Conservation (phyloP, 2,888 invertebrate species). For the Cataglyphis cursor region DNA sequence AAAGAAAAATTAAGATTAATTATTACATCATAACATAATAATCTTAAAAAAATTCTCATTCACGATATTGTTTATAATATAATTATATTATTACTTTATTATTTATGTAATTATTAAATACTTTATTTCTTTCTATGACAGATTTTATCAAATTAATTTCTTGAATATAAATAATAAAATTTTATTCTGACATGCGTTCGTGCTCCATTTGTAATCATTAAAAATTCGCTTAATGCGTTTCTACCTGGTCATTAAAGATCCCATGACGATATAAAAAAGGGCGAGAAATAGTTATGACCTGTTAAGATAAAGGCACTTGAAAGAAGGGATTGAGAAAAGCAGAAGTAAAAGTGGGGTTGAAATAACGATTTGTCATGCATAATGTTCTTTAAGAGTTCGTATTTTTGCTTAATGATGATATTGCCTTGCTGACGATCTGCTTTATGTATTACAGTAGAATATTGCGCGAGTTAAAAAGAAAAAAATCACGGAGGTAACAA, state of each 20-base stretch:
- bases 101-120: constrained; percentile 13
- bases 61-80: not conserved
- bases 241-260: constrained; percentile 31
- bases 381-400: constrained; percentile 5
- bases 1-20: not conserved
- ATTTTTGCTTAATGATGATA: constrained; percentile 20
- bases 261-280: constrained; percentile 14
- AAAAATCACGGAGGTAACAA: not conserved
- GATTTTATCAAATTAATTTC: not conserved
- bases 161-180: not conserved
- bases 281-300: constrained; percentile 12
- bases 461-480: not conserved
- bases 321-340: not conserved
- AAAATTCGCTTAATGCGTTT: constrained; percentile 18
- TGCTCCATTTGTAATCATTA: not conserved
- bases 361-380: constrained; percentile 44
- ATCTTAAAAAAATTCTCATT: not conserved
- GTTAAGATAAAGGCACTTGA: constrained; percentile 22
- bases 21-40: constrained; percentile 1
- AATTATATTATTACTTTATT: constrained; percentile 5
- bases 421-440: not conserved
- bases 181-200: not conserved
- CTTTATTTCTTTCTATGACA: not conserved
- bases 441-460: not conserved
- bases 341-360: not conserved